A percentile compares a stretch with the other conserved stretches of the same genome.
These are phyloP conservation scores for Ophioninae sp. DNA, from an alignment of 2,888 invertebrate species.

Conservation along the genomic window DNA sequence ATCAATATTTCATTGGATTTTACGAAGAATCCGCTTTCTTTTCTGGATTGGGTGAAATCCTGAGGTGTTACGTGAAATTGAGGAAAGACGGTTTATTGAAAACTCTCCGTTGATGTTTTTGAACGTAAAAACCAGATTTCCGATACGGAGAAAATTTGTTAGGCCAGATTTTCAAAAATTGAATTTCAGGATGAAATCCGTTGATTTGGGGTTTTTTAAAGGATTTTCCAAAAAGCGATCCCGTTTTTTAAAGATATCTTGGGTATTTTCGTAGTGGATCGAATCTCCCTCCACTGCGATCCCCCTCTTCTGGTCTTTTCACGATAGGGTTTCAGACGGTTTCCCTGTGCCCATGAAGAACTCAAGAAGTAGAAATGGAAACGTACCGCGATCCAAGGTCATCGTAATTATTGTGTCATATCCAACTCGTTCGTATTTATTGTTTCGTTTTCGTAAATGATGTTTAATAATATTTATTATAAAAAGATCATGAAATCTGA, in stretches of 20 bases:
- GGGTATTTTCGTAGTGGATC: background rate
- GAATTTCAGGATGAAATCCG: background rate
- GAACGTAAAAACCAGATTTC: background rate
- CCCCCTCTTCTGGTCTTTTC: background rate
- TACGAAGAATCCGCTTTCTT: background rate
- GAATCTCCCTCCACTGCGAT: background rate
- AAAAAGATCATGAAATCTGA: constrained; percentile 9
- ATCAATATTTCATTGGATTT: constrained; percentile 38
- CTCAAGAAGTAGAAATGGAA: background rate
- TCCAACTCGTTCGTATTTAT: background rate
- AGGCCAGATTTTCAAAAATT: background rate
- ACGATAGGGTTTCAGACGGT: background rate
- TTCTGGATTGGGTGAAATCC: background rate
- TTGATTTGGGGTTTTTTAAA: background rate
- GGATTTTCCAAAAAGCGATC: background rate
- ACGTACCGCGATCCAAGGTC: background rate
- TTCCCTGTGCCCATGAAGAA: background rate
- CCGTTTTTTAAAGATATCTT: background rate
- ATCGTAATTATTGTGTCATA: background rate
- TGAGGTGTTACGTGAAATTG: constrained; percentile 63
- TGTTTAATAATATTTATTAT: constrained; percentile 23
- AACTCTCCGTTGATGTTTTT: background rate
- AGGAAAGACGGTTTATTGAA: constrained; percentile 57
- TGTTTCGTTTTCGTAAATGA: background rate
- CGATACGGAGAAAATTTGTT: background rate